Evolutionary conservation across 2,888 invertebrate species (phyloP).

Genomic region (Eilema caniola): DNA sequence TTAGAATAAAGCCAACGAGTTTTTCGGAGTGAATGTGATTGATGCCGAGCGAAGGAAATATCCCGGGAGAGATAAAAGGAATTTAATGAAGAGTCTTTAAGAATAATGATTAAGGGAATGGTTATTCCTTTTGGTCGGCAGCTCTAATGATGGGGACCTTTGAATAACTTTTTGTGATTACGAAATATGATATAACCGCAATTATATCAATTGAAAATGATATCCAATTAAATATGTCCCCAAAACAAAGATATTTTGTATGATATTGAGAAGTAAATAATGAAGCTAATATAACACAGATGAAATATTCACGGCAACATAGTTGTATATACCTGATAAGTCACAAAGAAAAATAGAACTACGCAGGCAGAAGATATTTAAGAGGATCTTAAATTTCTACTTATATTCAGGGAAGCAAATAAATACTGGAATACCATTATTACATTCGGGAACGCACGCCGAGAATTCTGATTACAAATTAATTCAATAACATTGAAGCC

Average conservation of each 20-base stretch:
- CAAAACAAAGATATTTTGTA: background rate
- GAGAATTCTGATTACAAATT: slow-evolving; percentile 86
- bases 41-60: slow-evolving; percentile 85
- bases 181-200: slow-evolving; percentile 73
- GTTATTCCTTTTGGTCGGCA: slow-evolving; percentile 84
- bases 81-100: slow-evolving; percentile 87
- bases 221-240: slow-evolving; percentile 40
- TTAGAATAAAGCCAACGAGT: slow-evolving; percentile 87
- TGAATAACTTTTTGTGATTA: slow-evolving; percentile 81
- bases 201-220: slow-evolving; percentile 74
- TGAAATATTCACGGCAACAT: background rate
- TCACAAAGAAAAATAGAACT: background rate
- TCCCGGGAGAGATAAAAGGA: slow-evolving; percentile 86
- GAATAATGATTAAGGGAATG: slow-evolving; percentile 87
- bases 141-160: slow-evolving; percentile 82
- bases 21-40: slow-evolving; percentile 86
- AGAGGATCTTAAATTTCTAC: slow-evolving; percentile 54
- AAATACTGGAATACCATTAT: slow-evolving; percentile 73
- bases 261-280: too few species aligned
- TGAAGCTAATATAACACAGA: background rate
- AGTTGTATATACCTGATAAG: background rate
- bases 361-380: background rate
- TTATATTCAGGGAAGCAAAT: slow-evolving; percentile 59
- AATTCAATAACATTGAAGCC: slow-evolving; percentile 85
- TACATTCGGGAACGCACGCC: slow-evolving; percentile 79